Evolutionary conservation across 2,113 vertebrate genomes (phyloP), one percentile per base, ranked within the genome.

Genomic region (Gambusia holbrooki): DNA sequence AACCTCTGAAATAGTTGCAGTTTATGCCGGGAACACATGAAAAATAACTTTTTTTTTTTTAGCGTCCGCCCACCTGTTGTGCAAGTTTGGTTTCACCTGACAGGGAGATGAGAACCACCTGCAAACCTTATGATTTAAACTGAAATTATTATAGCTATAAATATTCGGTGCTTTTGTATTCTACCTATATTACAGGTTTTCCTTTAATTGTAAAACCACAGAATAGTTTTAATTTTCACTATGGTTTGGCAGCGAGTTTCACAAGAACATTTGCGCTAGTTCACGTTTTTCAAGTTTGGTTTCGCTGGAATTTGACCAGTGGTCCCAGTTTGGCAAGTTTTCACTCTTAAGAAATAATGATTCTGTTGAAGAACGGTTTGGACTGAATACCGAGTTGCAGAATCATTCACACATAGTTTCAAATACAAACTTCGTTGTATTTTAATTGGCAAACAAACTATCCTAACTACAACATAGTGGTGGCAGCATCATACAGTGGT

Each of bases 61-160:
- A 29, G 15, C 13, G 27, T 37, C 9, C 8, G 29, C 17, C 80
- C 86, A 85, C 80, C 74, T 87, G 86, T 87, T 79, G 64, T 74
- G 48, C 30, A 27, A 28, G 1, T 10, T n/a, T 1, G 25, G 2
- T 3, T 45, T 40, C 60, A 12, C 4, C 32, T 32, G 45, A 14
- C 2, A 6, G 1, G 1, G 17, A 62, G 5, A 32, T 33, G 11
- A 27, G 15, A 54, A 6, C 1, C 4, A n/a, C 29, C 17, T 32
- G 9, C 4, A 67, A 63, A 54, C 0, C 3, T 65, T 45, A 13
- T 11, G 0, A 14, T 29, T 33, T 27, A 5, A 54, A 27, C 37
- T 60, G 25, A 71, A 69, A 66, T 71, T 1, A 27, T 3, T 45
- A 35, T 9, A 29, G 45, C 17, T 6, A 48, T 25, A 12, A 11